These are phyloP conservation scores for Horisme vitalbata DNA, from an alignment of 2,888 invertebrate genomes.

Conservation along the genomic window DNA sequence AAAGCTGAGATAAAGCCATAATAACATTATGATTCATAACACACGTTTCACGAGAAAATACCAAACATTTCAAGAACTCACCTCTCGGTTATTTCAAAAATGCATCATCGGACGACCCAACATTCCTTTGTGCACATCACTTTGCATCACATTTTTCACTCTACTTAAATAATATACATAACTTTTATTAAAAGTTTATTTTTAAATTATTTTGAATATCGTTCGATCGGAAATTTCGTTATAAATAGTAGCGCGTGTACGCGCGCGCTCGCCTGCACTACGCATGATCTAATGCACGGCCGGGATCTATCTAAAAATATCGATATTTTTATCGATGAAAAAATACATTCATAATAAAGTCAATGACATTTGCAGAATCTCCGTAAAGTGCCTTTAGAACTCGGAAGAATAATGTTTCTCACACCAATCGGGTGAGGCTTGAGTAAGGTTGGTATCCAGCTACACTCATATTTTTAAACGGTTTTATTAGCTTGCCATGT, in stretches of 20 bases:
- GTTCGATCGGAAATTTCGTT: slow-evolving; percentile 50
- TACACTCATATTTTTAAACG: too few species aligned
- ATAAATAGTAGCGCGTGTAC: slow-evolving; percentile 51
- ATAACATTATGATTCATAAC: slow-evolving; percentile 23
- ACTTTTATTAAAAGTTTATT: slow-evolving; percentile 20
- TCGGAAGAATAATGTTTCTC: too few species aligned
- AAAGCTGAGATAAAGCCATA: slow-evolving; percentile 11
- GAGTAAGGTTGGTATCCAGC: too few species aligned
- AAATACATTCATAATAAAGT: slow-evolving; percentile 3
- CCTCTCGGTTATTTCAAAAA: slow-evolving; percentile 25
- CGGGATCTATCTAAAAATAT: slow-evolving; percentile 10
- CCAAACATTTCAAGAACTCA: slow-evolving; percentile 29
- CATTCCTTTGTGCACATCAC: slow-evolving; percentile 23
- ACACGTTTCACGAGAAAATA: slow-evolving; percentile 15
- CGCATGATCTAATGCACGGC: slow-evolving; percentile 21
- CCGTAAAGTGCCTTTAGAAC: too few species aligned
- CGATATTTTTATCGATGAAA: slow-evolving; percentile 19
- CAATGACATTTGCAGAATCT: too few species aligned
- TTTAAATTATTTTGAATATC: slow-evolving; percentile 44
- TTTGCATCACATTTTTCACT: slow-evolving; percentile 3
- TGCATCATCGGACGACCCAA: slow-evolving; percentile 15
- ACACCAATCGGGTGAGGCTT: too few species aligned
- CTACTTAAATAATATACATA: neutral
- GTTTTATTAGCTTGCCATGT: too few species aligned
- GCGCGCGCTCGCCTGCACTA: slow-evolving; percentile 17